Conservation (phyloP, 2,113 vertebrate species). For the Myodes glareolus region DNA sequence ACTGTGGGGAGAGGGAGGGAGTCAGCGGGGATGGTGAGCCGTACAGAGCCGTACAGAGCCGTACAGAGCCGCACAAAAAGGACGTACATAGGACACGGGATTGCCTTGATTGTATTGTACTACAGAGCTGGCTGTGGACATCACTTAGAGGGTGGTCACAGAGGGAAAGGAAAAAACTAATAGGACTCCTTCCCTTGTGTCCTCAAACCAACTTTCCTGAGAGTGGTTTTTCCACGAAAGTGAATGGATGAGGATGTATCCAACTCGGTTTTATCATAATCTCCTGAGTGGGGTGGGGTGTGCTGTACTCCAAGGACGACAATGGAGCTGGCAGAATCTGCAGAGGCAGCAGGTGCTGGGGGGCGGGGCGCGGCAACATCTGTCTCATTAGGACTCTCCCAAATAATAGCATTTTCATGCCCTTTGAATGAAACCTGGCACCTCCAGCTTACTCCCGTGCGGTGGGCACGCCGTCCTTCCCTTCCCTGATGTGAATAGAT, state of each 20-base stretch:
- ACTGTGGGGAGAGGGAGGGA: background rate
- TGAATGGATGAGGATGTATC: background rate
- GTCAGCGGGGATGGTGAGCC: accelerated
- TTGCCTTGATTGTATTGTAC: background rate
- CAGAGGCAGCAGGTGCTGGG: slow-evolving; percentile 48
- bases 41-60: background rate
- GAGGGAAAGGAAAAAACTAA: background rate
- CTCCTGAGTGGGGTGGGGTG: background rate
- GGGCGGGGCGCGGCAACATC: background rate
- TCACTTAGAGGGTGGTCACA: background rate
- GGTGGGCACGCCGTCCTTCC: slow-evolving; percentile 23
- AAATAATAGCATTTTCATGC: slow-evolving; percentile 56
- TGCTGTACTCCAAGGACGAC: background rate
- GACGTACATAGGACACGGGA: background rate
- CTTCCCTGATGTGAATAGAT: slow-evolving; percentile 55
- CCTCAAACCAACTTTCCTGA: background rate
- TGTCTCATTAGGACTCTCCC: slow-evolving; percentile 52
- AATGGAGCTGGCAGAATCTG: slow-evolving; percentile 15
- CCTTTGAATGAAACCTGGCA: slow-evolving; percentile 70
- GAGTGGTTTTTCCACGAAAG: background rate
- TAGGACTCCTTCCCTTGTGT: background rate
- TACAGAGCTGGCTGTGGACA: background rate
- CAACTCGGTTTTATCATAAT: background rate
- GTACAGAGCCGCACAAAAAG: background rate
- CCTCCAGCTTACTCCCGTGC: background rate